Evolutionary conservation across 2,113 vertebrate genomes (phyloP).

Genomic region (Scolopax mira): DNA sequence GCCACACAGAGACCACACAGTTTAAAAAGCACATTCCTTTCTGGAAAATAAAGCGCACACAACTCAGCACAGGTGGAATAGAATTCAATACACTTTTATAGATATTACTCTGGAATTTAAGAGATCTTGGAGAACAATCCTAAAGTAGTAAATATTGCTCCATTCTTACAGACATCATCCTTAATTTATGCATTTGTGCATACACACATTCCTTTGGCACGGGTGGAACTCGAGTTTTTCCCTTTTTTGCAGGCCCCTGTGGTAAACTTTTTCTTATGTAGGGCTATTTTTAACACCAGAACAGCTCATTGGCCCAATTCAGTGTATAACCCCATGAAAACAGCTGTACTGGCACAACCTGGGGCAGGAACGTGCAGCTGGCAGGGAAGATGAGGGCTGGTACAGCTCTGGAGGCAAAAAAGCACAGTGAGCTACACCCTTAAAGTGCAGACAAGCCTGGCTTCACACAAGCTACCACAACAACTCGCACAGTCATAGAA

Average conservation of each 20-base stretch:
- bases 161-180: not conserved
- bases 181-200: not conserved
- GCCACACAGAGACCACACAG: not conserved
- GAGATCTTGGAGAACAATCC: not conserved
- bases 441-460: fast-evolving
- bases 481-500: not conserved
- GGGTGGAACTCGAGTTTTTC: not conserved
- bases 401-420: not conserved
- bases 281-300: not conserved
- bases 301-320: not conserved
- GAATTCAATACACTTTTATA: not conserved
- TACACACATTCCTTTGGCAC: not conserved
- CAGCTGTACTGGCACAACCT: not conserved
- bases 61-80: not conserved
- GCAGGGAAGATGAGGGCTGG: not conserved
- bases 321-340: not conserved
- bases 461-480: too few relatives aligned
- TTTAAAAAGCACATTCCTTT: not conserved
- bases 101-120: not conserved
- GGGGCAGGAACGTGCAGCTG: not conserved
- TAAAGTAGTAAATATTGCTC: not conserved
- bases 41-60: not conserved
- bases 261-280: not conserved
- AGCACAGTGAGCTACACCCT: not conserved
- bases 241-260: not conserved